Evolutionary conservation across 2,888 invertebrate genomes (phyloP).

Genomic region (Aleiodes leptofemur): DNA sequence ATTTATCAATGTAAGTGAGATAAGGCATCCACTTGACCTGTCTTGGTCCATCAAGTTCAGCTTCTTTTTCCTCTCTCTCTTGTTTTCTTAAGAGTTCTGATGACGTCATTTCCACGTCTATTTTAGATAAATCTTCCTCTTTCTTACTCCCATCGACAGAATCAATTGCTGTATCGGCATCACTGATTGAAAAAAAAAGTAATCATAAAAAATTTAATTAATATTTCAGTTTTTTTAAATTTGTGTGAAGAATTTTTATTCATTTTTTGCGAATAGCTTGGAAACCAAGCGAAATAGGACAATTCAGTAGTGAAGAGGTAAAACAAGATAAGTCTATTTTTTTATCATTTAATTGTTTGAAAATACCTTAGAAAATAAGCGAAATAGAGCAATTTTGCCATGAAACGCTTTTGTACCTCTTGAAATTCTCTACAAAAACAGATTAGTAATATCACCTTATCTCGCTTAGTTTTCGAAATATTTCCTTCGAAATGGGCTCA

Average conservation of each 20-base stretch:
- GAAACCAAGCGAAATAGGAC: no score
- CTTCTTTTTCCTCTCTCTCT: constrained; percentile 76
- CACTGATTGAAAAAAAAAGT: constrained; percentile 35
- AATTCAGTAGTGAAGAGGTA: no score
- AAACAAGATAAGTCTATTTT: no score
- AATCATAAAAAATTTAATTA: constrained; percentile 35
- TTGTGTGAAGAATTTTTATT: not conserved
- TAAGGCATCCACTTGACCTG: constrained; percentile 79
- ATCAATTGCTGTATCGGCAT: constrained; percentile 51
- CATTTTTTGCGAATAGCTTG: no score
- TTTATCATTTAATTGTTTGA: no score
- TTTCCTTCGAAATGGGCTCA: no score
- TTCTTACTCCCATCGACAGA: constrained; percentile 66
- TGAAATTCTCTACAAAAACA: no score
- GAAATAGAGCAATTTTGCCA: no score
- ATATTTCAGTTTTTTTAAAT: constrained; percentile 14
- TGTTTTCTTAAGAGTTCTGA: constrained; percentile 61
- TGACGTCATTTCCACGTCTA: constrained; percentile 55
- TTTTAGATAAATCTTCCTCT: constrained; percentile 72
- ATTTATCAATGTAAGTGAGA: constrained; percentile 80
- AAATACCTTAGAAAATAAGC: no score
- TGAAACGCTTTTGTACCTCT: no score
- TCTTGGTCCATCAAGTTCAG: constrained; percentile 66
- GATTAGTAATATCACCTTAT: no score
- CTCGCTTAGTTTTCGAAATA: no score